phyloP scores from a whole-genome alignment of 2,113 vertebrate species.

The Lanius ludovicianus region DNA sequence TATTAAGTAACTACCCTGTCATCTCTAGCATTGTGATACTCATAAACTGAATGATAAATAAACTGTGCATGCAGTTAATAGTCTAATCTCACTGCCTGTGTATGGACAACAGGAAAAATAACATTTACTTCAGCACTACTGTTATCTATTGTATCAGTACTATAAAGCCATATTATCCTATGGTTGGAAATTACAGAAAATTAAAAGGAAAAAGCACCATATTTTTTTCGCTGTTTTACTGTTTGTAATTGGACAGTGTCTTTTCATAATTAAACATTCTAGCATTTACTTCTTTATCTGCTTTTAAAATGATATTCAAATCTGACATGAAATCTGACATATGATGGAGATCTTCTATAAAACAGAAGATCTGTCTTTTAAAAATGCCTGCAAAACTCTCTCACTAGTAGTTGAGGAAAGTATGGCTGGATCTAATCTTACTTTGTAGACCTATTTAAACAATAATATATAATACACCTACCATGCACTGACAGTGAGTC shows the following conservation, averaged over 20 bases:
- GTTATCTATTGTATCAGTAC: slow-evolving; percentile 48
- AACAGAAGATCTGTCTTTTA: slow-evolving; percentile 40
- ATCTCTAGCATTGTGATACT: slow-evolving; percentile 32
- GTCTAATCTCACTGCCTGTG: slow-evolving; percentile 85
- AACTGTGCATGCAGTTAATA: slow-evolving; percentile 73
- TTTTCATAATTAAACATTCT: slow-evolving; percentile 42
- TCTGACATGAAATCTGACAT: not conserved
- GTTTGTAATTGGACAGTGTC: slow-evolving; percentile 26
- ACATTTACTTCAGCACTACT: slow-evolving; percentile 68
- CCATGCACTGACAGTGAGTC: slow-evolving; percentile 85
- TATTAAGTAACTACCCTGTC: slow-evolving; percentile 52
- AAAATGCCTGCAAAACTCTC: slow-evolving; percentile 33
- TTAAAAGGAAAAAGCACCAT: not conserved
- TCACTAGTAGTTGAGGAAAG: slow-evolving; percentile 50
- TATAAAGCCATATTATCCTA: slow-evolving; percentile 67
- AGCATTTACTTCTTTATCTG: slow-evolving; percentile 41
- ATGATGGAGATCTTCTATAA: slow-evolving; percentile 41
- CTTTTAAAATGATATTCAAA: slow-evolving; percentile 33
- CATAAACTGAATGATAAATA: slow-evolving; percentile 30
- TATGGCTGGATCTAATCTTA: slow-evolving; percentile 66
- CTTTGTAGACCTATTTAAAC: slow-evolving; percentile 58
- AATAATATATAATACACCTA: slow-evolving; percentile 58
- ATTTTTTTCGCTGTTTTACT: not conserved
- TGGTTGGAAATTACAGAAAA: slow-evolving; percentile 43
- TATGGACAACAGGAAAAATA: slow-evolving; percentile 77